Conservation (phyloP, 2,888 invertebrate genomes). For the Lamproptera curius region DNA sequence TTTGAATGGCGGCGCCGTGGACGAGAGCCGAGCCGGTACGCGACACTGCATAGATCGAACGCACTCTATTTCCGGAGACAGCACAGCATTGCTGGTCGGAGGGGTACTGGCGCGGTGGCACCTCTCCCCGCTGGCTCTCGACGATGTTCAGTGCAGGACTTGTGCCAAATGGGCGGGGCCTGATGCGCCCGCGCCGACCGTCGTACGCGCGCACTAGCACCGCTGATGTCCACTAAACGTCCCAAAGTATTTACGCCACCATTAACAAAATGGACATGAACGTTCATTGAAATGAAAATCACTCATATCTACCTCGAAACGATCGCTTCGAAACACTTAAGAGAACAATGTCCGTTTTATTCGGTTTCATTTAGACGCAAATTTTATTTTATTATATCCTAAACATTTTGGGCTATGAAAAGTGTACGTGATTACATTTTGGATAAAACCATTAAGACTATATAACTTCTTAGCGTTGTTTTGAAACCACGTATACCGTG, state of each 20-base stretch:
- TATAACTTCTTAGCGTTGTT: no score
- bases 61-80: conserved; percentile 79
- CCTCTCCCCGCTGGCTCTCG: conserved; percentile 56
- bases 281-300: background rate
- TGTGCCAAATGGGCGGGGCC: conserved; percentile 50
- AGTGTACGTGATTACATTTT: no score
- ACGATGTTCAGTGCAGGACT: conserved; percentile 55
- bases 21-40: conserved; percentile 45
- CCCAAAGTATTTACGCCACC: background rate
- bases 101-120: conserved; percentile 68
- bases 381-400: no score
- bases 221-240: conserved; percentile 5
- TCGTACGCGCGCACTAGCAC: conserved; percentile 1
- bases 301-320: no score
- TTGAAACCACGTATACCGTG: no score
- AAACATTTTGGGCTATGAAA: no score
- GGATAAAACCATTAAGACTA: no score
- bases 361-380: no score
- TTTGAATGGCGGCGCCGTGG: conserved; percentile 55
- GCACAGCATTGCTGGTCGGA: conserved; percentile 79
- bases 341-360: no score
- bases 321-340: no score
- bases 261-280: background rate
- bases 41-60: conserved; percentile 56
- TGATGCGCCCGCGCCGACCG: conserved; percentile 10